Conservation (phyloP, 2,888 invertebrate genomes). For the Morinoia aosen region DNA sequence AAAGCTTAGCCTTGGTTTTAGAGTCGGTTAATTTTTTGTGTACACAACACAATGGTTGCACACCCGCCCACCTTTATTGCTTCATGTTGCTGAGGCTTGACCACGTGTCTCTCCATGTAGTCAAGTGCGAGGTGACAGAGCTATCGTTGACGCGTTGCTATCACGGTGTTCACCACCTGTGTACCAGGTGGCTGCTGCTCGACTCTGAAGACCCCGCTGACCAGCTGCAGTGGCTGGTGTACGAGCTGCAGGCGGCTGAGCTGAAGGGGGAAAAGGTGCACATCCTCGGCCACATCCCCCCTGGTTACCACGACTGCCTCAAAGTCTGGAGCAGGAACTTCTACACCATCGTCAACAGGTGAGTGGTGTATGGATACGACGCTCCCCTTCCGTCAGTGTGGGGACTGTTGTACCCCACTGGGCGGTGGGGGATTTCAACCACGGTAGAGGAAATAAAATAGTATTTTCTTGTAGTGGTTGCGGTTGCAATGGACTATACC, state of each 20-base stretch:
- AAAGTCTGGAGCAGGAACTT: constrained; percentile 97
- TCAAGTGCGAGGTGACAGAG: too few relatives aligned
- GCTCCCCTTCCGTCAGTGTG: background rate
- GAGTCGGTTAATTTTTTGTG: too few relatives aligned
- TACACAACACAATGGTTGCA: too few relatives aligned
- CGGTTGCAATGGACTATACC: too few relatives aligned
- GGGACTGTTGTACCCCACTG: too few relatives aligned
- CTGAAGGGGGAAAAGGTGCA: constrained; percentile 95
- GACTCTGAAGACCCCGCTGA: constrained; percentile 97
- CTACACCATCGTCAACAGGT: constrained; percentile 87
- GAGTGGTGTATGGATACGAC: constrained; percentile 32
- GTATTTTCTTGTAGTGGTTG: background rate
- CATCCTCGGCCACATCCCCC: constrained; percentile 97
- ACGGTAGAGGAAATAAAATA: background rate
- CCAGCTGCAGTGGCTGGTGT: constrained; percentile 94
- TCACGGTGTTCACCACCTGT: background rate
- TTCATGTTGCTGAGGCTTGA: too few relatives aligned
- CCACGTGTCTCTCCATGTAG: too few relatives aligned
- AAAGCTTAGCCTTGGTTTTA: too few relatives aligned
- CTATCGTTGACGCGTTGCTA: background rate
- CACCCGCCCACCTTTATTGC: too few relatives aligned
- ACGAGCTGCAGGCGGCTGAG: constrained; percentile 93
- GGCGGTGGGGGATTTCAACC: background rate
- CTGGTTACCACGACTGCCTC: constrained; percentile 92
- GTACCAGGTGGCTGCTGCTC: constrained; percentile 81